Evolutionary conservation across 2,797 vertebrate genomes (phyloP), one percentile per base, ranked within the genome.

Genomic region (Benthosema pterotum): DNA sequence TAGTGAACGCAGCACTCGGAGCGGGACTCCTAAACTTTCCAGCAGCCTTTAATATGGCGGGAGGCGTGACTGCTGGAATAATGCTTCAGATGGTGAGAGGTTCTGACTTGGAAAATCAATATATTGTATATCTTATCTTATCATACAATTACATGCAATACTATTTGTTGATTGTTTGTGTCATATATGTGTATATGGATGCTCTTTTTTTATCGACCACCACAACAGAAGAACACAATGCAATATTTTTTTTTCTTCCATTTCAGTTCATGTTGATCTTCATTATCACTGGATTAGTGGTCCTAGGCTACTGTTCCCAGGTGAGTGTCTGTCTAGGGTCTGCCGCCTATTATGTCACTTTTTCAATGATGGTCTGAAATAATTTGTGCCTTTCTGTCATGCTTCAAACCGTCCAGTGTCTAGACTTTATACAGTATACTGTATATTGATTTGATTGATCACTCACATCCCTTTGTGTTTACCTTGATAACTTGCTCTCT

Each of bases 21-120:
- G 98, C 98, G 0, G 98, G 98, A 38, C 91, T 99, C 45, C 95
- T 99, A 54, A 99, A 99, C 83, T 99, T 99, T 74, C 97, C 98
- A 0, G 97, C 96, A 0, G 97, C 98, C 43, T 99, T 99, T 88
- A 95, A 79, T 80, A 95, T 94, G 69, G 98, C 97, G 0, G 97
- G 97, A 0, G 97, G 98, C 0, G 88, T 99, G 25, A 95, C 89
- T 0, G 94, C 94, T 0, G 97, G 96, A 59, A 83, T 99, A 3
- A 8, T 82, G 0, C 90, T 99, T 62, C 96, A 97, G 77, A 94
- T 98, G 96, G 98, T 99, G 80, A 97, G 85, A 16, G 48, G 32
- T 48, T 49, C 19, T 22, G 4, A 22, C 19, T n/a, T n/a, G n/a
- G n/a, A n/a, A n/a, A n/a, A n/a, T n/a, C n/a, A n/a, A n/a, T n/a